Evolutionary conservation across 2,113 vertebrate species (phyloP), one percentile per base, ranked within the genome.

Genomic region (Microtus montanus): DNA sequence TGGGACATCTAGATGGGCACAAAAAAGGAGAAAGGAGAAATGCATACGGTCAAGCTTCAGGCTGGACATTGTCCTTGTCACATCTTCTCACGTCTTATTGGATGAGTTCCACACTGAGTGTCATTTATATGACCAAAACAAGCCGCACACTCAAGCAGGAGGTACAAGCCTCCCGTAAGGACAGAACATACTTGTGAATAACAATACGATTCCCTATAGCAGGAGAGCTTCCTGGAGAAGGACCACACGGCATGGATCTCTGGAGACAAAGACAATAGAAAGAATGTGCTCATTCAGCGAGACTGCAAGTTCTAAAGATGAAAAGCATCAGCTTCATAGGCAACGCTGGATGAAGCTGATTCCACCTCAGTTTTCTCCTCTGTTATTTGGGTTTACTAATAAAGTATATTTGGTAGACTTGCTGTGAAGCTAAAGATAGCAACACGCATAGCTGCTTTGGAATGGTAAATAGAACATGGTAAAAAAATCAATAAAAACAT

Each of bases 401-500:
- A 74, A 83, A 70, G 54, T 74, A 28, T 35, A 64, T 35, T 44
- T 71, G 13, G 58, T 13, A 89, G 22, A 11, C 7, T 85, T 70
- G 3, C 71, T 71, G 35, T 82, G 87, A 97, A 44, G 41, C 22
- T 33, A 77, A 79, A 52, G 64, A 47, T 41, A 91, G 79, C 44
- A 24, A 73, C 3, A 49, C 24, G 68, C 35, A 85, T 26, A 85
- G 49, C 41, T 41, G 87, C 49, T 78, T 90, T 26, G 33, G 47
- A 84, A 66, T 30, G 12, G 61, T 91, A 8, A 64, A n/a, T 89
- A 52, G 8, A 91, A 74, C 35, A 47, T 41, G 82, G 12, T 78
- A 82, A 88, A 90, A 86, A 85, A 79, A 64, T 10, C 54, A 74
- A 63, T 82, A 80, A 95, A 91, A 83, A 74, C 44, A 70, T 44